A percentile compares a stretch with the other conserved stretches of the same genome.
These are phyloP conservation scores for Hetaerina americana DNA, from an alignment of 1,140 invertebrate genomes.

Conservation along the genomic window DNA sequence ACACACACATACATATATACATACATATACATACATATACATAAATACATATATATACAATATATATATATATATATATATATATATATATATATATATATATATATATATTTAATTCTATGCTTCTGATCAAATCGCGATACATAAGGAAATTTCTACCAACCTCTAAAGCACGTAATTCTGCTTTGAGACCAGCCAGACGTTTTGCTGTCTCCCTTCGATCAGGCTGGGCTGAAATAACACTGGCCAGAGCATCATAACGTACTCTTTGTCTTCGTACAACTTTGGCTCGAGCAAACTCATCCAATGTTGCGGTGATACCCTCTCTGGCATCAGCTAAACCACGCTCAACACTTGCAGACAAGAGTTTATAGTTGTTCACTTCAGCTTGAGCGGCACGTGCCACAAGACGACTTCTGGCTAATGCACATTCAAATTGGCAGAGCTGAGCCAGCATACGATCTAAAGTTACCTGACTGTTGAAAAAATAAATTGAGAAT, in stretches of 20 bases:
- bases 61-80: too few species aligned
- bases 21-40: too few species aligned
- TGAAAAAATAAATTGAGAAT: too few species aligned
- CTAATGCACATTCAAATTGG: conserved; percentile 77
- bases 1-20: too few species aligned
- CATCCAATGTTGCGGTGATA: conserved; percentile 59
- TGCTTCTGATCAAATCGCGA: too few species aligned
- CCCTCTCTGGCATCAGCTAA: conserved; percentile 60
- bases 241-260: conserved; percentile 82
- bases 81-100: too few species aligned
- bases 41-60: too few species aligned
- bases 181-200: conserved; percentile 55
- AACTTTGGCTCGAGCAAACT: conserved; percentile 65
- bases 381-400: conserved; percentile 74
- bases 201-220: conserved; percentile 67
- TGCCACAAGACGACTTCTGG: conserved; percentile 65
- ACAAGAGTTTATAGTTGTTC: conserved; percentile 67
- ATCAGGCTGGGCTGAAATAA: conserved; percentile 81
- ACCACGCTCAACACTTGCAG: conserved; percentile 57
- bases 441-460: conserved; percentile 66
- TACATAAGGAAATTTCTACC: too few species aligned
- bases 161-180: conserved; percentile 51
- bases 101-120: too few species aligned
- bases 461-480: conserved; percentile 43
- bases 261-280: conserved; percentile 80